Evolutionary conservation across 2,797 vertebrate species (phyloP).

Genomic region (Gallinago nigripennis): DNA sequence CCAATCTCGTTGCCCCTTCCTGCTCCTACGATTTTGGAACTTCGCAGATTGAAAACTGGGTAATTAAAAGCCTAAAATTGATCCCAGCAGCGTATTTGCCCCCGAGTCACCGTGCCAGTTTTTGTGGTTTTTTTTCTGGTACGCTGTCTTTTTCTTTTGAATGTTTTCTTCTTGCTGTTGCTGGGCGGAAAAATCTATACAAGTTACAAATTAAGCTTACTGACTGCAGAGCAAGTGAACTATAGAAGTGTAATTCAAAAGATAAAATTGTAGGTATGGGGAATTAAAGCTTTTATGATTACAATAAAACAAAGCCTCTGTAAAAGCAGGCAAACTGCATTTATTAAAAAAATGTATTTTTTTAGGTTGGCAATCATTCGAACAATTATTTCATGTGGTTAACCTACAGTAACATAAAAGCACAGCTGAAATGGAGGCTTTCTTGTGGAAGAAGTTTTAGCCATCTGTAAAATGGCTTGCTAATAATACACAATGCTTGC

Average conservation of each 20-base stretch:
- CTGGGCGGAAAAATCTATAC: conserved; percentile 47
- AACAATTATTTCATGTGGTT: background rate
- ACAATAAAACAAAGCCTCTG: background rate
- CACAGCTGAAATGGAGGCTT: background rate
- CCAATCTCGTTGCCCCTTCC: background rate
- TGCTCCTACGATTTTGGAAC: background rate
- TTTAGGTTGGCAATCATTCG: background rate
- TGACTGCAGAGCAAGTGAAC: background rate
- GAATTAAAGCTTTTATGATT: background rate
- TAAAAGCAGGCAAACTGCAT: background rate
- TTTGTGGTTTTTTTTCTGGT: background rate
- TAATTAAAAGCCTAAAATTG: background rate
- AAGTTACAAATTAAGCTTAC: conserved; percentile 58
- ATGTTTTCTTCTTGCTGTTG: conserved; percentile 40
- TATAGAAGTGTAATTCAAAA: conserved; percentile 3
- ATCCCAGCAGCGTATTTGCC: background rate
- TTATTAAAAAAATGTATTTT: background rate
- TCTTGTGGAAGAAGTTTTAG: background rate
- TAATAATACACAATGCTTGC: background rate
- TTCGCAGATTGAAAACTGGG: background rate
- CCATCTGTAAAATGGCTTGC: background rate
- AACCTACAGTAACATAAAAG: background rate
- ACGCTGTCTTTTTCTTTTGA: background rate
- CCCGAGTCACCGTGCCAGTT: background rate
- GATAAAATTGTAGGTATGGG: background rate